phyloP scores from a whole-genome alignment of 37 sponge, comb jelly and placozoan genomes.

The Chondrosia reniformis region DNA sequence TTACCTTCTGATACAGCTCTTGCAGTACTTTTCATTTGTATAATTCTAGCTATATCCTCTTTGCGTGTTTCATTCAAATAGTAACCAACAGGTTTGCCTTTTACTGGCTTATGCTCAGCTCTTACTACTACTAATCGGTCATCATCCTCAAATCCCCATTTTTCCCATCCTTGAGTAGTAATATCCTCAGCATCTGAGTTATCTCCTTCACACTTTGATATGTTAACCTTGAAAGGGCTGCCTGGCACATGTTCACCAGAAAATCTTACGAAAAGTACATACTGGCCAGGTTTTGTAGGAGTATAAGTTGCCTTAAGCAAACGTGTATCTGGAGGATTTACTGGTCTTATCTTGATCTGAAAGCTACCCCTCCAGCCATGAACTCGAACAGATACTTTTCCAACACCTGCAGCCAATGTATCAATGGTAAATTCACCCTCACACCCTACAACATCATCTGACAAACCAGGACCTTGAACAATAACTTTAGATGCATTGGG shows the following conservation, averaged over 20 bases:
- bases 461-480: slow-evolving; percentile 37
- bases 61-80: slow-evolving; percentile 5
- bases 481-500: slow-evolving; percentile 18
- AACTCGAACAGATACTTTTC: slow-evolving; percentile 61
- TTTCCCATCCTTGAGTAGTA: background rate
- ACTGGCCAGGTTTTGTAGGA: slow-evolving; percentile 68
- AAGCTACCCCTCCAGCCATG: slow-evolving; percentile 73
- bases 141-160: slow-evolving; percentile 20
- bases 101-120: background rate
- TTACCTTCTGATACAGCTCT: background rate
- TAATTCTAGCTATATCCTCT: background rate
- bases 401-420: slow-evolving; percentile 74
- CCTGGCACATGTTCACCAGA: slow-evolving; percentile 64
- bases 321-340: slow-evolving; percentile 43
- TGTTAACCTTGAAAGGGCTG: slow-evolving; percentile 71
- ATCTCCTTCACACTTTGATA: slow-evolving; percentile 20
- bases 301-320: slow-evolving; percentile 52
- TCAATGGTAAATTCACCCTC: slow-evolving; percentile 62
- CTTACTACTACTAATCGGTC: background rate
- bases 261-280: slow-evolving; percentile 65
- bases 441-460: slow-evolving; percentile 13
- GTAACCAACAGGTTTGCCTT: slow-evolving; percentile 3
- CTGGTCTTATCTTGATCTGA: slow-evolving; percentile 46
- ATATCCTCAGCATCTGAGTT: background rate
- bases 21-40: background rate